A percentile compares a stretch with the other conserved stretches of the same genome.
phyloP scores from a whole-genome alignment of 2,113 vertebrate species.

The Chunga burmeisteri region DNA sequence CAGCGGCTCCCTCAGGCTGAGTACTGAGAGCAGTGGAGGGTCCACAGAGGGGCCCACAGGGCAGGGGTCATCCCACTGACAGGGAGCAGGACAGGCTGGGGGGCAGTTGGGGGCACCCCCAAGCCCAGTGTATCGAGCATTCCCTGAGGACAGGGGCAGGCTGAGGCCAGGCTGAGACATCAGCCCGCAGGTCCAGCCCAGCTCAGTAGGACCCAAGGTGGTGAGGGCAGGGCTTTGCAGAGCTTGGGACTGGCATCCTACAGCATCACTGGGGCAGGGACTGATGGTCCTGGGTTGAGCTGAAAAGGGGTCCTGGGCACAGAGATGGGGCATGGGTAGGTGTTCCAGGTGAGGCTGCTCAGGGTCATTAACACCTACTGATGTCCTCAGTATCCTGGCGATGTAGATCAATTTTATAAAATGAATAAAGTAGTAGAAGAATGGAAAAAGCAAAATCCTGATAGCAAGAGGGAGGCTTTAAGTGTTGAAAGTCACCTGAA shows the following conservation, averaged over 20 bases:
- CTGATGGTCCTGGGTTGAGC: background rate
- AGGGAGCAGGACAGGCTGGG: background rate
- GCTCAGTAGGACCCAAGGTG: background rate
- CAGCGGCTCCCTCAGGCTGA: background rate
- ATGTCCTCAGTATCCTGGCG: background rate
- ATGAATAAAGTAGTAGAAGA: background rate
- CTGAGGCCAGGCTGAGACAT: background rate
- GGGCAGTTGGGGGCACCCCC: too few relatives aligned
- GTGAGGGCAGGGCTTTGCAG: background rate
- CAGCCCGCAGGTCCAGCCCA: background rate
- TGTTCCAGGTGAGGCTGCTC: background rate
- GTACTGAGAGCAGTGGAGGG: background rate
- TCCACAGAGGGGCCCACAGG: accelerated
- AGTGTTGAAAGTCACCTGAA: background rate
- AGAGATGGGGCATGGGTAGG: too few relatives aligned
- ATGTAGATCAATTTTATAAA: background rate
- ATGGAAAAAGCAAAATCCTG: background rate
- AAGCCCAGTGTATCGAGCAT: accelerated
- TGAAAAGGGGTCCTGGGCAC: background rate
- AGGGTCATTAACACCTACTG: background rate
- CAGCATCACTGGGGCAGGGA: too few relatives aligned
- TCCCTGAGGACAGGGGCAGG: background rate
- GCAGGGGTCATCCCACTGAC: too few relatives aligned
- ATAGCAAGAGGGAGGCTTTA: background rate
- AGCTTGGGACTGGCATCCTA: background rate